Base-by-base conservation (phyloP, 1,140 invertebrate species). In the Drosophila rhopaloa region DNA sequence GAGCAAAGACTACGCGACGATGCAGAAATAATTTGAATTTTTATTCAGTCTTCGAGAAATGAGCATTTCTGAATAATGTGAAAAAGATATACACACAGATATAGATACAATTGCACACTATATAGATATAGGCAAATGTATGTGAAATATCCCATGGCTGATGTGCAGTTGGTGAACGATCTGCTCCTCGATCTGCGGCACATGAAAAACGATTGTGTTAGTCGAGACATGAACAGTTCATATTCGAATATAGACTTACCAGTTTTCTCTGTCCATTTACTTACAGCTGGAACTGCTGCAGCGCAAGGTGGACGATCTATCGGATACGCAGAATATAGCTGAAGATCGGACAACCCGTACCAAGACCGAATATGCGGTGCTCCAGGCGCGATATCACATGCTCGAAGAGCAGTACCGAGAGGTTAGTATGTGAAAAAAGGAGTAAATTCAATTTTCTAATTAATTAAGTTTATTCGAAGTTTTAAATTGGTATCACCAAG, bases 371-470 rank as follows among this genome's bases (percentile, higher is more conserved):
- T 98, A 98, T 94, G 96, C 96, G 0, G 96, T 96, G 43, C 93
- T 98, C 13, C 96, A 97, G 85, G 96, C 97, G 3, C 95, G 97
- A 84, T 95, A 98, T 76, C 95, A 97, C 81, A 97, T 97, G 95
- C 94, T 98, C 60, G 98, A 99, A 91, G 98, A 98, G 92, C 97
- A 98, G 85, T 94, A 97, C 13, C 94, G 97, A 81, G 98, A 99
- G 93, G 95, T 97, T 43, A 81, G 76, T 81, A 6, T 24, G 2
- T 2, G 24, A 7, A 14, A 41, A n/a, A n/a, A 7, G 8, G 6
- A 32, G 29, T 32, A 1, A 32, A 32, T 7, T 32, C 29, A 8
- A 24, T 32, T 32, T 1, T 32, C 2, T 7, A 8, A 8, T 32
- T 8, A 6, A 7, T 0, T 32, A 32, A 7, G 29, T 7, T 32